Evolutionary conservation across 2,888 invertebrate genomes (phyloP).

Genomic region (Ochlodes sylvanus): DNA sequence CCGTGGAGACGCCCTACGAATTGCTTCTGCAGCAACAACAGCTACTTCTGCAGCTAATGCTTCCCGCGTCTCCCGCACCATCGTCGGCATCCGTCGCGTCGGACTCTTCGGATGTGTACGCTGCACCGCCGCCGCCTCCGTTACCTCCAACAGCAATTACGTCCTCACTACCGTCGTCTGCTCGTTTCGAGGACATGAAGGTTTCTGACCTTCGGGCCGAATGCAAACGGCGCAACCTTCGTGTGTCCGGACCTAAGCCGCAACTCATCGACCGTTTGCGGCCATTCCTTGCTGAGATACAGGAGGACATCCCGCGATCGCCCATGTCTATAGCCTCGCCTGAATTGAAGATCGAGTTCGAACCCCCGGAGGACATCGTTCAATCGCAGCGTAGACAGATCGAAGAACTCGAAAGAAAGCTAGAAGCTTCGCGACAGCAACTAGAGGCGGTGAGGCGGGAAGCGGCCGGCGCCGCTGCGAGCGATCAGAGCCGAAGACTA

Average conservation of each 20-base stretch:
- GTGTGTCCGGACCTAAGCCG: slow-evolving; percentile 98
- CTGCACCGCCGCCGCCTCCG: slow-evolving; percentile 82
- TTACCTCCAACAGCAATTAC: slow-evolving; percentile 75
- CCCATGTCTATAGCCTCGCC: slow-evolving; percentile 72
- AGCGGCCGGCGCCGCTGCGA: slow-evolving; percentile 80
- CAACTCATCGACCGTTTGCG: slow-evolving; percentile 96
- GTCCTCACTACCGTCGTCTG: slow-evolving; percentile 68
- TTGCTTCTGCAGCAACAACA: slow-evolving; percentile 97
- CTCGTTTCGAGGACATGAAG: slow-evolving; percentile 97
- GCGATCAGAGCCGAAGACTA: slow-evolving; percentile 74
- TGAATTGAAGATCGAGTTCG: slow-evolving; percentile 64
- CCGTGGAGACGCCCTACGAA: slow-evolving; percentile 94
- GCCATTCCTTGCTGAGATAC: slow-evolving; percentile 86
- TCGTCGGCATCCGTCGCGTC: slow-evolving; percentile 66
- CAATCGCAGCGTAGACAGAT: slow-evolving; percentile 93
- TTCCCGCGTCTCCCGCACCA: slow-evolving; percentile 71
- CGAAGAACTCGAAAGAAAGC: slow-evolving; percentile 93
- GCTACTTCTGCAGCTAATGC: slow-evolving; percentile 91
- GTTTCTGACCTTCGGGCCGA: slow-evolving; percentile 97
- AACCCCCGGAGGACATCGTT: slow-evolving; percentile 89
- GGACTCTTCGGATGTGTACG: slow-evolving; percentile 66
- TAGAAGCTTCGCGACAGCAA: slow-evolving; percentile 91
- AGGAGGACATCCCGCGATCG: slow-evolving; percentile 77
- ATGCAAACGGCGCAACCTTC: slow-evolving; percentile 95
- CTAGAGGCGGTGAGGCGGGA: slow-evolving; percentile 88